These are phyloP conservation scores for Hippopotamus amphibius DNA, from an alignment of 2,113 vertebrate species.

Conservation along the genomic window DNA sequence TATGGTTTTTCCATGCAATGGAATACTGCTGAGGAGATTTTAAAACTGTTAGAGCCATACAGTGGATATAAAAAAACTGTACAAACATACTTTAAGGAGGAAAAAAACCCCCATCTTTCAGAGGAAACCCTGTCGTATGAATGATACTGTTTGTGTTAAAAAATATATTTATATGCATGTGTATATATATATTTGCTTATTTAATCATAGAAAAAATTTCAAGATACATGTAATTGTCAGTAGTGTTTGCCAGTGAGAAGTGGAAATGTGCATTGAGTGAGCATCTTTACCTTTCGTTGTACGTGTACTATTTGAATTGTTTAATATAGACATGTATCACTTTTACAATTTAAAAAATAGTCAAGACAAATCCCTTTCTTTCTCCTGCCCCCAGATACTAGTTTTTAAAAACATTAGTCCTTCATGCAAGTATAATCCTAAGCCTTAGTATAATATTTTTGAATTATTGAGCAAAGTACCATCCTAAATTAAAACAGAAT, in stretches of 20 bases:
- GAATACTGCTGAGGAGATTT: neutral
- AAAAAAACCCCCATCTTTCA: neutral
- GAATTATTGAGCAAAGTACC: constrained; percentile 33
- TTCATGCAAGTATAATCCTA: neutral
- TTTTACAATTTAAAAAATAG: constrained; percentile 45
- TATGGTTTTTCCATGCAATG: neutral
- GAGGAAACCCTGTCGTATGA: neutral
- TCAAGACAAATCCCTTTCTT: neutral
- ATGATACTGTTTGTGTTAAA: neutral
- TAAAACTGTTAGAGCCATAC: neutral
- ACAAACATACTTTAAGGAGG: neutral
- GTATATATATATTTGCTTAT: neutral
- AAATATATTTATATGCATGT: neutral
- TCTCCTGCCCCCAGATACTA: neutral
- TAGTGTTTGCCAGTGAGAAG: neutral
- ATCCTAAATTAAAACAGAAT: constrained; percentile 36
- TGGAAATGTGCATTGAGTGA: neutral
- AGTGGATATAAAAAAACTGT: neutral
- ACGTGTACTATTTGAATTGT: neutral
- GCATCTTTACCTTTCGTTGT: neutral
- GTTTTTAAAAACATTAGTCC: neutral
- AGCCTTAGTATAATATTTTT: constrained; percentile 5
- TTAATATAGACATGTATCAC: neutral
- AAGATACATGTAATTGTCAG: neutral
- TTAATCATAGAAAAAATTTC: neutral